Evolutionary conservation across 2,888 invertebrate genomes (phyloP), one percentile per base, ranked within the genome.

Genomic region (Lucinisca nassula): DNA sequence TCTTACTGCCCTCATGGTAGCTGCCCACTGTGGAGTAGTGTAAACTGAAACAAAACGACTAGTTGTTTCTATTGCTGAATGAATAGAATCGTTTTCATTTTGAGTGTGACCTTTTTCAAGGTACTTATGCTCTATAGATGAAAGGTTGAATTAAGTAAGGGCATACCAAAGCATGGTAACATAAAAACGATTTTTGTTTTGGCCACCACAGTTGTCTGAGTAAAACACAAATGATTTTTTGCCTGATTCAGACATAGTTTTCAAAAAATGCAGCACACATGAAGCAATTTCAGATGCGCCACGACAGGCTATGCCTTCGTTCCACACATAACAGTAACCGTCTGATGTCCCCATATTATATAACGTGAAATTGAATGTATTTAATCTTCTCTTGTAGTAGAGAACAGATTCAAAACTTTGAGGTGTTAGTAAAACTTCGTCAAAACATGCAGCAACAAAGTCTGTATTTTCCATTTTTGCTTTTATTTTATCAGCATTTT

Each of bases 21-120:
- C 67, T 35, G n/a, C 72, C 35, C 32, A 55, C 32, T 73, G 73
- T 24, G 72, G n/a, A 45, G 79, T 82, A 0, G 81, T 67, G 27
- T 75, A 82, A 0, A 82, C 55, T n/a, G 73, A 4, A 0, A 67
- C 17, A 27, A 61, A 24, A 0, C 67, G 6, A 17, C 40, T 40
- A 17, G 12, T 32, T 30, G 3, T 32, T 45, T 82, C 81, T 30
- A 87, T 79, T 10, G 85, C 58, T 72, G 89, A 58, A 85, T 89
- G 89, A 0, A 87, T 78, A n/a, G 45, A 30, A 35, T 85, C 82
- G 35, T 49, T 70, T 72, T 90, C 89, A 79, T 87, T 90, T 21
- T 81, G 79, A 4, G 87, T 90, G 38, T 90, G 89, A 0, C 89
- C 89, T 40, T 85, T 87, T 49, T 80, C 80, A 21, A 89, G 74